Conservation (phyloP, 2,888 invertebrate species). For the Apeira syringaria region DNA sequence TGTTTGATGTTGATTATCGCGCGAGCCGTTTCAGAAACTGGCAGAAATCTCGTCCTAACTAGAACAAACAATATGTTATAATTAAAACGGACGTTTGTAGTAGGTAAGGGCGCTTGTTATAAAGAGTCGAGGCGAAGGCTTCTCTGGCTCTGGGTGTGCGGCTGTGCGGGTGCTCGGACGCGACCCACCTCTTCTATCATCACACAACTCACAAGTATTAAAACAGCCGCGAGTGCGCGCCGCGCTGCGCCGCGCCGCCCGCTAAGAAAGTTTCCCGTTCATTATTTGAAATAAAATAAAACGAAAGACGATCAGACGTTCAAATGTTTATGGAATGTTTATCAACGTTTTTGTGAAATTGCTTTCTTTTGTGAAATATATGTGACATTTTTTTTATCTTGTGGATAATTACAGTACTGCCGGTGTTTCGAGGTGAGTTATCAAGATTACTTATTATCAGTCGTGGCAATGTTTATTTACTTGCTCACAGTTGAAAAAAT, state of each 20-base stretch:
- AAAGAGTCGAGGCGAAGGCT: conserved; percentile 58
- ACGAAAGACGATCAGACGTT: conserved; percentile 1
- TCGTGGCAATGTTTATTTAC: conserved; percentile 18
- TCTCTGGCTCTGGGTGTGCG: conserved; percentile 46
- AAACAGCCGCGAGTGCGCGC: conserved; percentile 1
- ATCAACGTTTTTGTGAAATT: conserved; percentile 12
- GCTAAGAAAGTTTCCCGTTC: no score
- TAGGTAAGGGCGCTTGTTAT: conserved; percentile 65
- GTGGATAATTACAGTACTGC: conserved; percentile 31
- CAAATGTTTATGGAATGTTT: not conserved
- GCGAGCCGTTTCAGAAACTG: conserved; percentile 52
- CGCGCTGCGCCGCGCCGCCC: not conserved
- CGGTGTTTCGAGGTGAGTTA: conserved; percentile 40
- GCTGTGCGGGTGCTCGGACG: conserved; percentile 40
- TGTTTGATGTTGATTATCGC: conserved; percentile 6
- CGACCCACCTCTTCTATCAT: conserved; percentile 42
- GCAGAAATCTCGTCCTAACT: conserved; percentile 73
- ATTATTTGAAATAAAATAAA: not conserved
- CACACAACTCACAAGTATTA: no score
- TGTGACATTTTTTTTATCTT: conserved; percentile 33
- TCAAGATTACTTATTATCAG: conserved; percentile 15
- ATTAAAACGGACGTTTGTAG: conserved; percentile 60
- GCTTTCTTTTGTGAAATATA: conserved; percentile 30
- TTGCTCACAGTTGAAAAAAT: conserved; percentile 10
- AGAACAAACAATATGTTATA: conserved; percentile 64